Base-by-base conservation (phyloP, 2,797 vertebrate species). In the Coregonus ussuriensis region DNA sequence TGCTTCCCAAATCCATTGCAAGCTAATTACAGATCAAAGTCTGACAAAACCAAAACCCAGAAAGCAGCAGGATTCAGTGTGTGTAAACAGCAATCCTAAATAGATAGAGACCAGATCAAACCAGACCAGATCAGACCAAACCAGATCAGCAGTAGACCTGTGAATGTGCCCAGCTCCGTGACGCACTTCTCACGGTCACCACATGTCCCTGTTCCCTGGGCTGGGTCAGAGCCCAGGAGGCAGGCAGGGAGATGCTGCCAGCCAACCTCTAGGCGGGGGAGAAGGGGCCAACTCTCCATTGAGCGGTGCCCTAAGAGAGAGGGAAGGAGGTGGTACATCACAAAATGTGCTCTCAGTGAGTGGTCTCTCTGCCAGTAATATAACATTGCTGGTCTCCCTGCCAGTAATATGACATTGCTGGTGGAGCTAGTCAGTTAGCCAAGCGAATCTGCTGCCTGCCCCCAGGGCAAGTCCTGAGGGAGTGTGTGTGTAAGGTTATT, bases 131-230 rank as follows among this genome's bases (percentile, higher is more conserved):
- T 25, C 25, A 25, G 31, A 33, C 31, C 41, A 59, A 18, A 59
- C n/a, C 16, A 31, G 51, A 9, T 14, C 31, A 59, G 33, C 53
- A 41, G 33, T 29, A 74, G 54, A 72, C 47, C 56, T 74, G 54
- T 84, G 78, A 21, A 77, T 84, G 82, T 88, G 89, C 11, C 41
- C 9, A 47, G 41, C 82, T 82, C 86, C 72, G 77, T 91, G 89
- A 93, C 87, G 87, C 89, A 91, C 88, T 87, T 89, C 41, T 3
- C 84, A 84, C 77, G 52, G 80, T 89, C 91, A 90, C 92, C 66
- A 74, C 72, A 72, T 74, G 54, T 54, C 91, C 91, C 86, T 77
- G 72, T 82, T 85, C 84, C 82, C 78, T 69, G 80, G 88, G 88
- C 90, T 69, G 81, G 87, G 89, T 89, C 90, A 90, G 87, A 14